Percentiles rank a stretch among this genome's conserved stretches.
Evolutionary conservation across 1,140 invertebrate species (phyloP).

Genomic region (Drosophila quadrilineata): DNA sequence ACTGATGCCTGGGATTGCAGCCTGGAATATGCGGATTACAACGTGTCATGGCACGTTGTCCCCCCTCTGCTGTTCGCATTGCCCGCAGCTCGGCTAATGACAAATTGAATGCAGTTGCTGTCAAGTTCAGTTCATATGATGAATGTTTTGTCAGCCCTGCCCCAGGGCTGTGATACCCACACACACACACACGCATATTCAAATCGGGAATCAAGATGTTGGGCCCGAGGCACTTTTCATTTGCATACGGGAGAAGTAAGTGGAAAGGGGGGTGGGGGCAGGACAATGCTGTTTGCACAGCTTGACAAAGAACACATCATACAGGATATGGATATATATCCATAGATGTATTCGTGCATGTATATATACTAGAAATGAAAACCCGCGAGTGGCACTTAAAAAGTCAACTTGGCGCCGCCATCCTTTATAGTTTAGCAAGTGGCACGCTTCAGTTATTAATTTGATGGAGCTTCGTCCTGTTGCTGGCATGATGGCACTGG

Average conservation of each 20-base stretch:
- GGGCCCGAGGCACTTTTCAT: slow-evolving; percentile 29
- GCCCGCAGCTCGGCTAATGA: slow-evolving; percentile 17
- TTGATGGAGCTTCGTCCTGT: slow-evolving; percentile 12
- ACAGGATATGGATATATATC: too few relatives aligned
- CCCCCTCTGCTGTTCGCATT: too few relatives aligned
- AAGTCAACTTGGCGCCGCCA: slow-evolving; percentile 45
- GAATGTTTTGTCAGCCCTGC: slow-evolving; percentile 21
- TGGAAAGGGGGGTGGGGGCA: too few relatives aligned
- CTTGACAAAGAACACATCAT: slow-evolving; percentile 48
- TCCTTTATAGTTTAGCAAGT: slow-evolving; percentile 37
- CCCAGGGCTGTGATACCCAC: slow-evolving; percentile 2
- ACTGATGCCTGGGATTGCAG: too few relatives aligned
- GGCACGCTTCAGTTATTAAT: slow-evolving; percentile 16
- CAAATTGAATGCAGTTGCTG: slow-evolving; percentile 57
- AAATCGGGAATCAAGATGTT: slow-evolving; percentile 12
- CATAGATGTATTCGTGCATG: too few relatives aligned
- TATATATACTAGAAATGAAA: background rate
- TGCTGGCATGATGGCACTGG: too few relatives aligned
- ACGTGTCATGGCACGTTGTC: background rate
- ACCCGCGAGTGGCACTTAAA: slow-evolving; percentile 54
- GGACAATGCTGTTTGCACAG: slow-evolving; percentile 25
- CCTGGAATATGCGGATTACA: too few relatives aligned
- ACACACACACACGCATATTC: too few relatives aligned
- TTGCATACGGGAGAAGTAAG: slow-evolving; percentile 48
- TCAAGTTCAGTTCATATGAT: slow-evolving; percentile 27